Percentiles rank a stretch among this genome's conserved stretches.
Conservation (phyloP, 2,888 invertebrate species). For the Colostygia pectinataria region DNA sequence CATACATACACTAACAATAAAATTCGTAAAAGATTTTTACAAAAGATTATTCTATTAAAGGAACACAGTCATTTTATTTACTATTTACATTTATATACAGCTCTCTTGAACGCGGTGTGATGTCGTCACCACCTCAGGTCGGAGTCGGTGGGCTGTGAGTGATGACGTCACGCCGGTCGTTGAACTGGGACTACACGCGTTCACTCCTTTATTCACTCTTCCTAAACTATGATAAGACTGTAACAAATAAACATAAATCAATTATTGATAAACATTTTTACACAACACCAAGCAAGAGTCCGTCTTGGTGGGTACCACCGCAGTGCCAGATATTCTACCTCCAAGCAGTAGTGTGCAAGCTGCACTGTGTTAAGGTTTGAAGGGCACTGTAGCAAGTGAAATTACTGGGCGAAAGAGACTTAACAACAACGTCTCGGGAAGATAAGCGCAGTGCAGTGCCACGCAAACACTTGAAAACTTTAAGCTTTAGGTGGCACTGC, state of each 20-base stretch:
- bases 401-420: too few species aligned
- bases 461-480: too few species aligned
- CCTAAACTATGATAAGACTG: conserved; percentile 92
- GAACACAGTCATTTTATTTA: conserved; percentile 57
- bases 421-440: too few species aligned
- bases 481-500: too few species aligned
- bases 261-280: too few species aligned
- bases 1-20: conserved; percentile 37
- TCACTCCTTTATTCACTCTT: conserved; percentile 86
- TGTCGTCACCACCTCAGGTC: conserved; percentile 93
- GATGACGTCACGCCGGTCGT: conserved; percentile 86
- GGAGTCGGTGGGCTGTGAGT: conserved; percentile 89
- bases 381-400: too few species aligned
- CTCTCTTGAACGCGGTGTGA: conserved; percentile 95
- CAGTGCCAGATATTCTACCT: too few species aligned
- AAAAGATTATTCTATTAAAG: conserved; percentile 52
- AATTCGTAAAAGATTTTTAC: conserved; percentile 48
- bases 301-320: too few species aligned
- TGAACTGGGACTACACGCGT: conserved; percentile 80
- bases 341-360: too few species aligned
- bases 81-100: conserved; percentile 86
- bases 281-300: too few species aligned
- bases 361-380: too few species aligned
- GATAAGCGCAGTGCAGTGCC: too few species aligned
- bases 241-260: conserved; percentile 56